Conservation (phyloP, 2,888 invertebrate species). For the Lepidochrysops patricia region DNA sequence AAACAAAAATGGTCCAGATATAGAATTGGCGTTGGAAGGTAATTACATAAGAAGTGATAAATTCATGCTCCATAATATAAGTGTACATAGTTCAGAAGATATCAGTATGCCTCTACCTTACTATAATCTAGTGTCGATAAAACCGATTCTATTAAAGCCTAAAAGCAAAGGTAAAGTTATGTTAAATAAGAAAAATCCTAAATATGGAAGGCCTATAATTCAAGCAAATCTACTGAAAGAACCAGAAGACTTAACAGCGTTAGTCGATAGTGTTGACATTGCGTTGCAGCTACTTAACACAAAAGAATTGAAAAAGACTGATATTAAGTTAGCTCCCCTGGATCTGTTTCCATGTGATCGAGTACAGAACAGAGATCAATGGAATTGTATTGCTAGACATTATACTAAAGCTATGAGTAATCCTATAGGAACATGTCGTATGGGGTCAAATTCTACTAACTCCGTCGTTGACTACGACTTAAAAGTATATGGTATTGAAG, state of each 20-base stretch:
- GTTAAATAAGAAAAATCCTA: slow-evolving; percentile 60
- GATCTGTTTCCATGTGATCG: slow-evolving; percentile 64
- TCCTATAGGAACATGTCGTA: slow-evolving; percentile 63
- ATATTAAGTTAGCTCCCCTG: slow-evolving; percentile 58
- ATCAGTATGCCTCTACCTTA: slow-evolving; percentile 54
- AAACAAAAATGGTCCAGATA: slow-evolving; percentile 57
- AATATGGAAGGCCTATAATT: slow-evolving; percentile 60
- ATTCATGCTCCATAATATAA: slow-evolving; percentile 61
- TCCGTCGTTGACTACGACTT: slow-evolving; percentile 61
- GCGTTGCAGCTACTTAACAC: slow-evolving; percentile 61
- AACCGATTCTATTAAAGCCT: slow-evolving; percentile 56
- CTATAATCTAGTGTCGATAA: slow-evolving; percentile 60
- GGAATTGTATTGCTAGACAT: slow-evolving; percentile 67
- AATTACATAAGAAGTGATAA: slow-evolving; percentile 65
- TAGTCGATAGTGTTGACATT: slow-evolving; percentile 64
- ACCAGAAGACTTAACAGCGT: slow-evolving; percentile 56
- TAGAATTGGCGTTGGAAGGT: slow-evolving; percentile 58
- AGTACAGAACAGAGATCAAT: slow-evolving; percentile 57
- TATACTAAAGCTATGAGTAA: slow-evolving; percentile 63
- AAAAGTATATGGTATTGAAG: slow-evolving; percentile 59
- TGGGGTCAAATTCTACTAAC: slow-evolving; percentile 55
- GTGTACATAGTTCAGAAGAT: slow-evolving; percentile 56
- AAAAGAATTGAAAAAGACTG: slow-evolving; percentile 59
- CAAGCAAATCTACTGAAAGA: slow-evolving; percentile 65
- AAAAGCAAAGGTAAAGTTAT: slow-evolving; percentile 62